Evolutionary conservation across 2,888 invertebrate species (phyloP).

Genomic region (Emmelina monodactyla): DNA sequence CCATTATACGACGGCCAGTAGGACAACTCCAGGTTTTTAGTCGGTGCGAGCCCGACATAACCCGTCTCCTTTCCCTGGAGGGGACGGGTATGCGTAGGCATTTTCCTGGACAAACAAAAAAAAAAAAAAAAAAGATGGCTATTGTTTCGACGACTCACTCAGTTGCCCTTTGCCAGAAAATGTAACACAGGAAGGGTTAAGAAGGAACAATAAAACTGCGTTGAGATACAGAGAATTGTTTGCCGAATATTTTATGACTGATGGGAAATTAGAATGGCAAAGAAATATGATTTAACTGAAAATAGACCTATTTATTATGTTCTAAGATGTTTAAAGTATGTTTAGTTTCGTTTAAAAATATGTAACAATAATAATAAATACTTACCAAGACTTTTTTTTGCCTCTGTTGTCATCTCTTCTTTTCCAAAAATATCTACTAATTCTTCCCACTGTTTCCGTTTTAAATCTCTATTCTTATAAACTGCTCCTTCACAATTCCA

Average conservation of each 20-base stretch:
- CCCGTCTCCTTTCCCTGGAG: too few relatives aligned
- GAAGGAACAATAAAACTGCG: constrained; percentile 16
- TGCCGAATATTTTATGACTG: constrained; percentile 17
- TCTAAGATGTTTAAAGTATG: constrained; percentile 12
- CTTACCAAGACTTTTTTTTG: constrained; percentile 10
- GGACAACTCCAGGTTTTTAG: too few relatives aligned
- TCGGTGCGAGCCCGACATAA: too few relatives aligned
- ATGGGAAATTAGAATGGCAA: constrained; percentile 14
- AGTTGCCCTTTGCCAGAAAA: constrained; percentile 15
- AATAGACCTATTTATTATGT: constrained; percentile 14
- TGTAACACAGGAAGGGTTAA: constrained; percentile 12
- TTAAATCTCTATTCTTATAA: constrained; percentile 8
- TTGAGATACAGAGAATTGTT: constrained; percentile 17
- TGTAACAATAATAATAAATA: constrained; percentile 11
- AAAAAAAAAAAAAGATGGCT: constrained; percentile 18
- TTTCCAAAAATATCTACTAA: constrained; percentile 14
- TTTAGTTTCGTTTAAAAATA: constrained; percentile 8
- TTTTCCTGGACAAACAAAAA: too few relatives aligned
- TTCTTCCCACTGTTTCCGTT: constrained; percentile 14
- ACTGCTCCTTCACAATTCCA: not conserved
- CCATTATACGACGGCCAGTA: too few relatives aligned
- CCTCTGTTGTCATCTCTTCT: constrained; percentile 10
- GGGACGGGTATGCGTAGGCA: too few relatives aligned
- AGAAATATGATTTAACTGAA: constrained; percentile 13
- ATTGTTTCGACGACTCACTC: constrained; percentile 17